These are phyloP conservation scores for Spea bombifrons DNA, from an alignment of 2,113 vertebrate species.

Conservation along the genomic window DNA sequence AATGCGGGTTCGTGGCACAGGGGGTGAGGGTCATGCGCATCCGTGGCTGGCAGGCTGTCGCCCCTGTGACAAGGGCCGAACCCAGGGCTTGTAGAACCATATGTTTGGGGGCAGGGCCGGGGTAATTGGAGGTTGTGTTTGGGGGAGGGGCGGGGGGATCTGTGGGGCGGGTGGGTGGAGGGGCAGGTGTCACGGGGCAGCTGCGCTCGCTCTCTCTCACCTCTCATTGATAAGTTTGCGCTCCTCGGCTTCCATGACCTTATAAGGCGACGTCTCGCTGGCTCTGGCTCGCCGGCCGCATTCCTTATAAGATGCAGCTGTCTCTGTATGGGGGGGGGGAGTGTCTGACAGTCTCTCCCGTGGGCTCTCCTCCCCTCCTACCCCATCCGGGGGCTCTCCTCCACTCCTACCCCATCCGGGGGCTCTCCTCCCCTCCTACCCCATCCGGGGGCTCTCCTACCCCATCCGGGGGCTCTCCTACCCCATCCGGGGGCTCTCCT, in stretches of 20 bases:
- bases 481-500: not conserved
- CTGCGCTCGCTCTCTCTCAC: slow-evolving; percentile 35
- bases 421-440: slow-evolving; percentile 46
- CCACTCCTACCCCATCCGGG: not conserved
- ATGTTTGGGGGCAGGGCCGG: not conserved
- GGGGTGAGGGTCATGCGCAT: not conserved
- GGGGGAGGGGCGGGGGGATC: not conserved
- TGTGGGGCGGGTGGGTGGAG: not conserved
- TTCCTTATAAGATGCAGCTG: slow-evolving; percentile 97
- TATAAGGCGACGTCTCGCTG: slow-evolving; percentile 96
- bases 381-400: not conserved
- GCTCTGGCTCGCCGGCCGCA: slow-evolving; percentile 85
- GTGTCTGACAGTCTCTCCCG: not conserved
- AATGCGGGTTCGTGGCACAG: not conserved
- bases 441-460: not conserved
- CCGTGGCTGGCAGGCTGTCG: too few relatives aligned
- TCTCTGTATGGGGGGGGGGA: slow-evolving; percentile 70
- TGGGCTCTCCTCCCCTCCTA: slow-evolving; percentile 17
- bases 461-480: not conserved
- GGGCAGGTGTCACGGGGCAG: slow-evolving; percentile 31
- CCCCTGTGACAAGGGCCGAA: too few relatives aligned
- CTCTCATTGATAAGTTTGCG: slow-evolving; percentile 94
- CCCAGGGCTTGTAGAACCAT: too few relatives aligned
- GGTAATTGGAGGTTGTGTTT: not conserved
- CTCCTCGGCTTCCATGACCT: slow-evolving; percentile 88